Evolutionary conservation across 2,888 invertebrate species (phyloP).

Genomic region (Antheraea assamensis): DNA sequence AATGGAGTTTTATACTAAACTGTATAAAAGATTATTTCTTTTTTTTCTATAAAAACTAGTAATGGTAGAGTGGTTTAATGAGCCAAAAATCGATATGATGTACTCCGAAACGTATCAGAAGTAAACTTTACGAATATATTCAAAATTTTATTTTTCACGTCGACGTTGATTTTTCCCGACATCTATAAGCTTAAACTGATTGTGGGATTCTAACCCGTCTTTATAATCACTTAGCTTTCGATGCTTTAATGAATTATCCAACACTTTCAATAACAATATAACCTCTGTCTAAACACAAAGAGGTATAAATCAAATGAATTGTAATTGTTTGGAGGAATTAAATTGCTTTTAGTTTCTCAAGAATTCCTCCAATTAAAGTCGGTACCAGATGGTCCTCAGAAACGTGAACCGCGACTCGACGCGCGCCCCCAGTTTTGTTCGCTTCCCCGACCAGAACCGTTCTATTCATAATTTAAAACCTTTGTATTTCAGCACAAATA

Average conservation of each 20-base stretch:
- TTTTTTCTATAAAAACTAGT: no score
- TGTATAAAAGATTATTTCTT: no score
- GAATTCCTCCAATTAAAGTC: constrained; percentile 14
- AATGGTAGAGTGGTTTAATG: no score
- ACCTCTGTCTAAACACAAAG: neutral
- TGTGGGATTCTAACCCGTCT: neutral
- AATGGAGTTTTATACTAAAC: no score
- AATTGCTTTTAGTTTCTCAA: constrained; percentile 2
- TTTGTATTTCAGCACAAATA: neutral
- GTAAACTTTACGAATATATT: no score
- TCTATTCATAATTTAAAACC: neutral
- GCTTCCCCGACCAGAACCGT: neutral
- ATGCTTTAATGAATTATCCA: neutral
- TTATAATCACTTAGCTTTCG: neutral
- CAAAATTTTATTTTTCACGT: no score
- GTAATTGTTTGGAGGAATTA: constrained; percentile 6
- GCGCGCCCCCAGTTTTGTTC: neutral
- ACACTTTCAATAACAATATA: neutral
- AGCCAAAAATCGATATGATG: no score
- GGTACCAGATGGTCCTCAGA: constrained; percentile 5
- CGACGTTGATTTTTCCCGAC: no score
- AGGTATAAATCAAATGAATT: constrained; percentile 10
- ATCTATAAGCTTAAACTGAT: neutral
- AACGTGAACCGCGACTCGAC: neutral
- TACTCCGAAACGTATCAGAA: no score